These are phyloP conservation scores for Chironomus tepperi DNA, from an alignment of 1,140 invertebrate species.

Conservation along the genomic window DNA sequence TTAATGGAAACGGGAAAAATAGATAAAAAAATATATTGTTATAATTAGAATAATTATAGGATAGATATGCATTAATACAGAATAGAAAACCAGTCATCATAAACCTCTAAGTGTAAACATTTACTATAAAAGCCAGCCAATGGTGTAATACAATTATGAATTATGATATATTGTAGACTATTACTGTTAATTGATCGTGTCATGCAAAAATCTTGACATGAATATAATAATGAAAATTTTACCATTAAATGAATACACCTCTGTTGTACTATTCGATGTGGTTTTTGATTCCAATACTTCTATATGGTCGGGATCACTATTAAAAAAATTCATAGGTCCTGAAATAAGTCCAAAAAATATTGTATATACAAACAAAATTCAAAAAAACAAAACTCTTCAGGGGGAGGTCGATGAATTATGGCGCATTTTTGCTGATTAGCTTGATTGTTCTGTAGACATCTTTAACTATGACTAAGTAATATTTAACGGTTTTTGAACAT, in stretches of 20 bases:
- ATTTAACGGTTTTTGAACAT: too few species aligned
- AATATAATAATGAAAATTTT: not conserved
- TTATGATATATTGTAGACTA: not conserved
- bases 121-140: too few species aligned
- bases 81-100: not conserved
- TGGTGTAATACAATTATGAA: not conserved
- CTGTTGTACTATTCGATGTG: conserved; percentile 34
- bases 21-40: not conserved
- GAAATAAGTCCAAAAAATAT: not conserved
- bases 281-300: conserved; percentile 56
- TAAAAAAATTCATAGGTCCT: conserved; percentile 1
- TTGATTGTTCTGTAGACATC: too few species aligned
- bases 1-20: not conserved
- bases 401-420: too few species aligned
- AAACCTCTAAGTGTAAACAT: too few species aligned
- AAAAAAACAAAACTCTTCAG: not conserved
- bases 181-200: not conserved
- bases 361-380: not conserved
- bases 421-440: too few species aligned
- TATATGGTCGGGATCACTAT: conserved; percentile 41
- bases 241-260: conserved; percentile 19
- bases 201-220: not conserved
- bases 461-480: too few species aligned
- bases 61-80: not conserved
- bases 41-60: not conserved